phyloP scores from a whole-genome alignment of 2,797 vertebrate species.

The Syngnathus acus region DNA sequence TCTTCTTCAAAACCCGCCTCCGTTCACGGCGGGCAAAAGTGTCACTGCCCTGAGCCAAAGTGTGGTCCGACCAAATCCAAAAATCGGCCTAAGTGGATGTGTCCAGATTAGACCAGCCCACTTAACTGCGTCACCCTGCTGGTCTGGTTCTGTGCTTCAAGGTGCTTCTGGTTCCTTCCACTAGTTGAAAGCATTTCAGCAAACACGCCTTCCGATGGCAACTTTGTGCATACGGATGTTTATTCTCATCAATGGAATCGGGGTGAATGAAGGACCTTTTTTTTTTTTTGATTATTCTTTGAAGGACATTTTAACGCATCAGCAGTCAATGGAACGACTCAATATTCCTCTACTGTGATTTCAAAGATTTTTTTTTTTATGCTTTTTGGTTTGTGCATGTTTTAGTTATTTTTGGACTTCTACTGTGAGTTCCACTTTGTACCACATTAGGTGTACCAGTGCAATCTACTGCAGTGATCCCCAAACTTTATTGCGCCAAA shows the following conservation, averaged over 20 bases:
- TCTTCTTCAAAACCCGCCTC: slow-evolving; percentile 77
- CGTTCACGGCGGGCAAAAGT: slow-evolving; percentile 56
- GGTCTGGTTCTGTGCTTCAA: not conserved
- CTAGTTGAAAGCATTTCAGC: slow-evolving; percentile 7
- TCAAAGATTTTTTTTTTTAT: not conserved
- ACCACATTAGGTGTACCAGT: not conserved
- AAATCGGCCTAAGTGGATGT: slow-evolving; percentile 18
- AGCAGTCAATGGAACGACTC: not conserved
- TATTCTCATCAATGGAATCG: slow-evolving; percentile 33
- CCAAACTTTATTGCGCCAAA: not conserved
- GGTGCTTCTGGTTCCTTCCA: slow-evolving; percentile 7
- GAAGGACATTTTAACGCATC: not conserved
- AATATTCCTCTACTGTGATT: slow-evolving; percentile 1
- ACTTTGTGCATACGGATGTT: slow-evolving; percentile 6
- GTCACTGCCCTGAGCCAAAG: slow-evolving; percentile 43
- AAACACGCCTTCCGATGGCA: not conserved
- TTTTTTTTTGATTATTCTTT: not conserved
- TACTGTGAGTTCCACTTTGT: not conserved
- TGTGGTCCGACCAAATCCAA: not conserved
- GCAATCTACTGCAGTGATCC: not conserved
- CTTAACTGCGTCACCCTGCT: slow-evolving; percentile 21
- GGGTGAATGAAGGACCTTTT: slow-evolving; percentile 58
- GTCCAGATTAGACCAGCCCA: slow-evolving; percentile 22
- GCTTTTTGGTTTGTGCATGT: not conserved
- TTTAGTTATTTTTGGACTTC: not conserved